phyloP scores from a whole-genome alignment of 1,140 invertebrate genomes.

The Drosophila paulistorum region DNA sequence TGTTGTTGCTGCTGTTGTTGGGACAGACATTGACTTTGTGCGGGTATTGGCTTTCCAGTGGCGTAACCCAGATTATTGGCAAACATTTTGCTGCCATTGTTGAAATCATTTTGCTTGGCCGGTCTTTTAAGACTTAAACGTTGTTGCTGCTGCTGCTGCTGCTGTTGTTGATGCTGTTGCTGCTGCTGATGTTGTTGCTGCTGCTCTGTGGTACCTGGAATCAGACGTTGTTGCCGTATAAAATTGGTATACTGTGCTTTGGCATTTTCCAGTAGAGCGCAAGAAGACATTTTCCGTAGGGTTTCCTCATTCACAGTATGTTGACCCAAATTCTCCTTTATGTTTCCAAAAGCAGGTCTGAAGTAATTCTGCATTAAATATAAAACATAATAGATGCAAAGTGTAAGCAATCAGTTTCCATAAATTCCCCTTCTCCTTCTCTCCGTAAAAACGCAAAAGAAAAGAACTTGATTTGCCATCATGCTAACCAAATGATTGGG shows the following conservation, averaged over 20 bases:
- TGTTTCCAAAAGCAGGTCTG: constrained; percentile 79
- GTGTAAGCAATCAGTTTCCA: no score
- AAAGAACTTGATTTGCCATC: no score
- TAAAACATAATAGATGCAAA: not conserved
- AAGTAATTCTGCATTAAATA: constrained; percentile 64
- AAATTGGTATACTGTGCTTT: constrained; percentile 78
- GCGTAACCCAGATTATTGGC: constrained; percentile 41
- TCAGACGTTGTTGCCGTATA: constrained; percentile 59
- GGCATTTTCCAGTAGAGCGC: constrained; percentile 77
- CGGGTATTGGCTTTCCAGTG: constrained; percentile 52
- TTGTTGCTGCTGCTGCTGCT: constrained; percentile 33
- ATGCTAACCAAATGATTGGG: no score
- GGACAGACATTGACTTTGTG: constrained; percentile 27
- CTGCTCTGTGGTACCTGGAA: constrained; percentile 27
- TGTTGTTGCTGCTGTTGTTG: constrained; percentile 27
- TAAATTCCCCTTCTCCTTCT: no score
- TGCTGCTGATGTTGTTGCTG: constrained; percentile 39
- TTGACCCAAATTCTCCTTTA: constrained; percentile 80
- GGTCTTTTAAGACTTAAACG: constrained; percentile 67
- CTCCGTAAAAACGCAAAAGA: no score
- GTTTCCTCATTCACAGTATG: constrained; percentile 74
- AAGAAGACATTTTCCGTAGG: constrained; percentile 77
- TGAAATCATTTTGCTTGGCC: constrained; percentile 47
- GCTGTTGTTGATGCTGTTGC: constrained; percentile 32
- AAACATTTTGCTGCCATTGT: constrained; percentile 42